These are phyloP conservation scores for Melanotaenia nigrans DNA, from an alignment of 2,797 vertebrate genomes.

Conservation along the genomic window DNA sequence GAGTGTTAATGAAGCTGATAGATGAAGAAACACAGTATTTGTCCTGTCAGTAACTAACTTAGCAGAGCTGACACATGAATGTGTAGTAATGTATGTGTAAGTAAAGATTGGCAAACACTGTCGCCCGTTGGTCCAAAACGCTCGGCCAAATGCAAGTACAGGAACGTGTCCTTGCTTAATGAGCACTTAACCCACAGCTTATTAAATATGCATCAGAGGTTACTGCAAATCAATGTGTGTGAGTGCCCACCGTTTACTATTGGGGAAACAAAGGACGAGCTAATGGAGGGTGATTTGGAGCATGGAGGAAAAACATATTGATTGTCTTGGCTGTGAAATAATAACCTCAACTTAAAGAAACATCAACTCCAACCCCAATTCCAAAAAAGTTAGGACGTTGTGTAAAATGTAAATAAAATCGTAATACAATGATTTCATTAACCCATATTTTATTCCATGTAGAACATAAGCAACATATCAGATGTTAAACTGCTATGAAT, in stretches of 20 bases:
- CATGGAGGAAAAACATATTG: slow-evolving; percentile 2
- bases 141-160: slow-evolving; percentile 59
- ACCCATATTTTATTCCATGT: too few relatives aligned
- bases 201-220: slow-evolving; percentile 81
- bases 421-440: too few relatives aligned
- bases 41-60: background rate
- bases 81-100: slow-evolving; percentile 11
- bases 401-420: too few relatives aligned
- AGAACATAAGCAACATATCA: too few relatives aligned
- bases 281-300: slow-evolving; percentile 46
- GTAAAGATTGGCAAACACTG: slow-evolving; percentile 18
- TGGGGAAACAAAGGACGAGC: slow-evolving; percentile 18
- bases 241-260: slow-evolving; percentile 45
- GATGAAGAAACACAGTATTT: background rate
- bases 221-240: slow-evolving; percentile 53
- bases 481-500: too few relatives aligned
- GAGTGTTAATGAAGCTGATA: background rate
- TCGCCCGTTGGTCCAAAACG: slow-evolving; percentile 15
- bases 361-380: background rate
- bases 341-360: slow-evolving; percentile 4
- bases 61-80: background rate
- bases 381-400: too few relatives aligned
- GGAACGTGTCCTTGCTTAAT: slow-evolving; percentile 54
- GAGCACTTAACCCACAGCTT: slow-evolving; percentile 56
- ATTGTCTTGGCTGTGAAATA: background rate